phyloP scores from a whole-genome alignment of 2,113 vertebrate genomes.

The Halichoeres trimaculatus region DNA sequence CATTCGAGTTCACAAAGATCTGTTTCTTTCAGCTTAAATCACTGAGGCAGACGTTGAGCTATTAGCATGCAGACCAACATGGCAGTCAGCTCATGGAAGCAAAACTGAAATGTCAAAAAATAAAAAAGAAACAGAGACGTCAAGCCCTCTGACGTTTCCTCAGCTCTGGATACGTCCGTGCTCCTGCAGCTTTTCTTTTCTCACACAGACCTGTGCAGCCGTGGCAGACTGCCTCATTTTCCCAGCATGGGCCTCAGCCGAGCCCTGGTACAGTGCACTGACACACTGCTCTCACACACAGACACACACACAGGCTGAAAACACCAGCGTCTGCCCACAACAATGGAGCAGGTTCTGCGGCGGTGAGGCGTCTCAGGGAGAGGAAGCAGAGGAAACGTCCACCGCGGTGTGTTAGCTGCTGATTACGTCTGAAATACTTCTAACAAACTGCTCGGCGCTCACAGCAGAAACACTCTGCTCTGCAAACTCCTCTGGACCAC shows the following conservation, averaged over 20 bases:
- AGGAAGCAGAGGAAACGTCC: slow-evolving; percentile 65
- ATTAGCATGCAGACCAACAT: no score
- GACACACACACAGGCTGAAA: background rate
- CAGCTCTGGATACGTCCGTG: background rate
- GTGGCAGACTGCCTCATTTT: slow-evolving; percentile 8
- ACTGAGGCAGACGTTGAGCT: background rate
- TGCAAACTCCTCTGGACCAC: background rate
- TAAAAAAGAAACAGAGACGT: no score
- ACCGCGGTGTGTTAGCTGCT: slow-evolving; percentile 32
- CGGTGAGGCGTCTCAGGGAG: slow-evolving; percentile 21
- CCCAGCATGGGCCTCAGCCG: slow-evolving; percentile 10
- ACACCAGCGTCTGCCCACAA: slow-evolving; percentile 35
- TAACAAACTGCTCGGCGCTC: background rate
- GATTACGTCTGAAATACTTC: slow-evolving; percentile 39
- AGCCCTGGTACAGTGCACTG: slow-evolving; percentile 9
- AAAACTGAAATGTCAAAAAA: background rate
- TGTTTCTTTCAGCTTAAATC: background rate
- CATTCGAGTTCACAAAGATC: background rate
- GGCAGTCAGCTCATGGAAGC: no score
- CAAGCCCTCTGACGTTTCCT: background rate
- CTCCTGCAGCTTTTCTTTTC: slow-evolving; percentile 5
- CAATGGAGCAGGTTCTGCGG: slow-evolving; percentile 27
- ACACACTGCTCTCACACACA: slow-evolving; percentile 18
- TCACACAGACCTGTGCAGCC: slow-evolving; percentile 22
- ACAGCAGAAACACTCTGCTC: slow-evolving; percentile 2